Evolutionary conservation across 2,888 invertebrate species (phyloP).

Genomic region (Dendrolimus pini): DNA sequence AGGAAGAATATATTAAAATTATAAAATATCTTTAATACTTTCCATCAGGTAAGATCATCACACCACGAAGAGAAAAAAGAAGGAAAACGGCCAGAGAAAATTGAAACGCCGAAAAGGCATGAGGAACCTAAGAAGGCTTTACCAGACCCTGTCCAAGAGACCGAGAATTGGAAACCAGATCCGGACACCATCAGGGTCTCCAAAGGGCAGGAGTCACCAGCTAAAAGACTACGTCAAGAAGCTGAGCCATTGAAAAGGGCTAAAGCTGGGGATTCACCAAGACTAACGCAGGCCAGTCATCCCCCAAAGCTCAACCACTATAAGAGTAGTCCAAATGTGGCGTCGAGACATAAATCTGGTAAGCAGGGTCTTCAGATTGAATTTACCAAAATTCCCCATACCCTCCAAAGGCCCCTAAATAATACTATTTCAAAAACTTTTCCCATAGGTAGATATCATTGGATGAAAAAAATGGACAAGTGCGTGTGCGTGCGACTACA

Average conservation of each 20-base stretch:
- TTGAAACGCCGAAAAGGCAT: conserved; percentile 37
- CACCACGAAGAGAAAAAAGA: conserved; percentile 44
- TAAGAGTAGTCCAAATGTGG: conserved; percentile 80
- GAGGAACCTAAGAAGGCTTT: conserved; percentile 41
- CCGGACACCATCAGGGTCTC: conserved; percentile 61
- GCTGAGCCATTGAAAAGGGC: conserved; percentile 66
- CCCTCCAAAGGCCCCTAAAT: no score
- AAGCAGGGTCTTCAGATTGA: conserved; percentile 6
- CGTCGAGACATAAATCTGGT: conserved; percentile 66
- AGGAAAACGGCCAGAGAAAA: conserved; percentile 26
- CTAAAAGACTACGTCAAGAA: conserved; percentile 61
- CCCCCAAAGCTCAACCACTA: conserved; percentile 67
- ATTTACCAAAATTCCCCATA: neutral
- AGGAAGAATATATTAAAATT: no score
- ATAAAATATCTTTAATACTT: neutral
- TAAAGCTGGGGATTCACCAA: conserved; percentile 60
- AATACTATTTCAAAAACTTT: no score
- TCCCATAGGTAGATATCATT: no score
- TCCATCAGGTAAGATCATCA: conserved; percentile 43
- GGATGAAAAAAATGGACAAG: no score
- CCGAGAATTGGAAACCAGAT: conserved; percentile 52
- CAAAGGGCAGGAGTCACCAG: conserved; percentile 60
- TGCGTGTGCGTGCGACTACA: no score
- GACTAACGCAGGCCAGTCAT: conserved; percentile 51
- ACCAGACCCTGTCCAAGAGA: conserved; percentile 30